These are phyloP conservation scores for Elysia crispata DNA, from an alignment of 2,888 invertebrate genomes.

Conservation along the genomic window DNA sequence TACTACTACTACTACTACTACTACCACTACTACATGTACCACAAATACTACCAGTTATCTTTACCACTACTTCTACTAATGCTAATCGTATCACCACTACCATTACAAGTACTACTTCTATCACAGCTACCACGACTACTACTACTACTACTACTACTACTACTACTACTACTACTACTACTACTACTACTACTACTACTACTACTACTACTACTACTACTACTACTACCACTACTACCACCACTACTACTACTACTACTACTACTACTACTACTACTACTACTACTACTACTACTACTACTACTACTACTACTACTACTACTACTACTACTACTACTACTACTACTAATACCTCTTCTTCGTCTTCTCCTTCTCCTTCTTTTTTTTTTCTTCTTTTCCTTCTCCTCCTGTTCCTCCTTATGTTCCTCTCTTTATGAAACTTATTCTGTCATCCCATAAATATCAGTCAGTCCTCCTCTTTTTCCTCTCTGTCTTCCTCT, in stretches of 20 bases:
- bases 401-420: background rate
- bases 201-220: constrained; percentile 6
- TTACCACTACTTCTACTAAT: no score
- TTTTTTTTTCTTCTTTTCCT: background rate
- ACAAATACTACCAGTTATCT: background rate
- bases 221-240: background rate
- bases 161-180: background rate
- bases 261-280: constrained; percentile 28
- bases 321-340: constrained; percentile 13
- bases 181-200: constrained; percentile 2
- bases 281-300: constrained; percentile 18
- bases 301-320: background rate
- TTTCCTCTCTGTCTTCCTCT: no score
- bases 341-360: no score
- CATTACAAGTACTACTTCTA: background rate
- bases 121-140: no score
- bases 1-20: background rate
- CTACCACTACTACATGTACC: no score
- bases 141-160: background rate
- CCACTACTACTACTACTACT: constrained; percentile 24
- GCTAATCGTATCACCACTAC: background rate
- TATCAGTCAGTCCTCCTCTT: no score
- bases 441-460: no score
- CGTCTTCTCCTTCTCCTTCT: background rate
- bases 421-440: no score